phyloP scores from a whole-genome alignment of 2,888 invertebrate genomes.

The Euzophera pinguis region DNA sequence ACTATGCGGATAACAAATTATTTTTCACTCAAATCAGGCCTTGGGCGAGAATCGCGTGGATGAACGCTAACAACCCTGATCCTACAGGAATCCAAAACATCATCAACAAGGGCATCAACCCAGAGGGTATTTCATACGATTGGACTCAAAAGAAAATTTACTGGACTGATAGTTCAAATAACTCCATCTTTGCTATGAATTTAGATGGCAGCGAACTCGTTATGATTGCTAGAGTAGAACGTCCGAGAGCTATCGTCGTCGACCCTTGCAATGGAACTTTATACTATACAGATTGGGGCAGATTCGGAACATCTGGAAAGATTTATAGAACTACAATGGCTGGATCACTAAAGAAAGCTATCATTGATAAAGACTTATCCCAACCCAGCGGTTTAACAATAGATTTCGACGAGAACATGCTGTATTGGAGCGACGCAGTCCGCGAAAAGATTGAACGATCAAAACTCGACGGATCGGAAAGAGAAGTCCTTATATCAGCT shows the following conservation, averaged over 20 bases:
- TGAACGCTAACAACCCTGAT: slow-evolving; percentile 85
- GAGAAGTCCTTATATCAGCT: slow-evolving; percentile 92
- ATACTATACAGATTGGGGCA: slow-evolving; percentile 98
- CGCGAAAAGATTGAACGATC: slow-evolving; percentile 97
- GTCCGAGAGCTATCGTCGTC: slow-evolving; percentile 96
- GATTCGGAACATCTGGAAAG: slow-evolving; percentile 94
- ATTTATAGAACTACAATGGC: slow-evolving; percentile 98
- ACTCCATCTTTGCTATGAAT: slow-evolving; percentile 97
- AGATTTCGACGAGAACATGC: slow-evolving; percentile 94
- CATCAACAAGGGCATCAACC: slow-evolving; percentile 90
- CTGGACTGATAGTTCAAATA: slow-evolving; percentile 98
- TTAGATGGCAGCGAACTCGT: slow-evolving; percentile 91
- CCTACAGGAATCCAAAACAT: slow-evolving; percentile 82
- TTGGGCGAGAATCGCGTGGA: slow-evolving; percentile 92
- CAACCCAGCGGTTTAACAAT: slow-evolving; percentile 98
- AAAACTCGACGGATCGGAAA: slow-evolving; percentile 90
- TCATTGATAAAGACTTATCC: slow-evolving; percentile 93
- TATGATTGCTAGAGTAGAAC: slow-evolving; percentile 95
- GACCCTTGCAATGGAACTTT: slow-evolving; percentile 98
- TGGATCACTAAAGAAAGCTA: slow-evolving; percentile 92
- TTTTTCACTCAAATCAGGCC: slow-evolving; percentile 97
- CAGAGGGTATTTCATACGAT: slow-evolving; percentile 96
- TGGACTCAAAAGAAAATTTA: slow-evolving; percentile 99
- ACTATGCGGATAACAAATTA: slow-evolving; percentile 91
- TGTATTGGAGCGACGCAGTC: slow-evolving; percentile 99